Percentiles rank a stretch among this genome's conserved stretches.
phyloP scores from a whole-genome alignment of 37 sponge, comb jelly and placozoan genomes.

The Cladorhizidae sp. region DNA sequence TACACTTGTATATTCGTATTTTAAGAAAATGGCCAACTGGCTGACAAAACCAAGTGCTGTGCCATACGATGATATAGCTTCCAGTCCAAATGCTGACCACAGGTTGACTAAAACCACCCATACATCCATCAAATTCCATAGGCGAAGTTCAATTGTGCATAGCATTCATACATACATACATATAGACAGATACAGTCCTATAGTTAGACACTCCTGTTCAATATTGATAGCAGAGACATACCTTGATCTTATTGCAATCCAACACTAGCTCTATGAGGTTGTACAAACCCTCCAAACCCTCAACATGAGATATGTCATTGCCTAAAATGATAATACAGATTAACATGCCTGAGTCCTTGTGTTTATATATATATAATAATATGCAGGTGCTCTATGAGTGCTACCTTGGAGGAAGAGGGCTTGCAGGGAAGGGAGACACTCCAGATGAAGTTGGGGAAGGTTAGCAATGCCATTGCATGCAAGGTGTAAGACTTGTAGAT shows the following conservation, averaged over 20 bases:
- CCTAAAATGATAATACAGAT: constrained; percentile 46
- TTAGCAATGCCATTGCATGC: constrained; percentile 91
- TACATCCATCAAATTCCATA: too few species aligned
- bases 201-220: too few species aligned
- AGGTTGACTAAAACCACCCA: too few species aligned
- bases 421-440: constrained; percentile 72
- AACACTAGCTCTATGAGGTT: constrained; percentile 87
- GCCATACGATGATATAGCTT: too few species aligned
- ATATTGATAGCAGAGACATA: constrained; percentile 19
- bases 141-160: too few species aligned
- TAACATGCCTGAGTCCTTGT: not conserved
- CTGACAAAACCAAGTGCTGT: too few species aligned
- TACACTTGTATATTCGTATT: too few species aligned
- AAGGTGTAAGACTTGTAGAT: constrained; percentile 90
- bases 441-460: constrained; percentile 72
- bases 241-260: constrained; percentile 95
- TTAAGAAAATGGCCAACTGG: too few species aligned
- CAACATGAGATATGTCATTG: constrained; percentile 81
- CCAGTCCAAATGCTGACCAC: too few species aligned
- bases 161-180: too few species aligned
- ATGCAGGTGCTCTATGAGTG: not conserved
- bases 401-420: constrained; percentile 97
- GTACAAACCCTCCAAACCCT: constrained; percentile 74
- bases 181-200: too few species aligned
- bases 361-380: not conserved